Percentiles rank a stretch among this genome's conserved stretches.
Evolutionary conservation across 1,140 invertebrate genomes (phyloP).

Genomic region (Atta colombica): DNA sequence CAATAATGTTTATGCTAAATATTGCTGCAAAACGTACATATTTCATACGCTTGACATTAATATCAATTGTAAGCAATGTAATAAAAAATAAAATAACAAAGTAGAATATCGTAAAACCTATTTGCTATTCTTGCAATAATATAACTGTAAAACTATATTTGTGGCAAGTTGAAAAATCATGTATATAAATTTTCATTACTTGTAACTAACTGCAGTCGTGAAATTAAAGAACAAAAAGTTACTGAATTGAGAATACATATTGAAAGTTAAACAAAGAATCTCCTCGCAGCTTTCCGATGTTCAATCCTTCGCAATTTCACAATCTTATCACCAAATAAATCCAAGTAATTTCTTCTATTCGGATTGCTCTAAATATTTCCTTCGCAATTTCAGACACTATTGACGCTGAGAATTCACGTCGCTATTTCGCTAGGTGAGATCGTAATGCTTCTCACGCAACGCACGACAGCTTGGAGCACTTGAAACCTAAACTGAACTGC

Average conservation of each 20-base stretch:
- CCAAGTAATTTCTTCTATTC: background rate
- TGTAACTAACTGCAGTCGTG: background rate
- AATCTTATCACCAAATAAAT: conserved; percentile 18
- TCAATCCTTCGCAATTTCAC: background rate
- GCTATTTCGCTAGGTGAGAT: conserved; percentile 26
- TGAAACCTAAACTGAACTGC: conserved; percentile 14
- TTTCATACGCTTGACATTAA: conserved; percentile 2
- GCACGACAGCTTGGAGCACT: background rate
- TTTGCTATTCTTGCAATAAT: background rate
- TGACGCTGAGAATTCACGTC: background rate
- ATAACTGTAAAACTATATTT: background rate
- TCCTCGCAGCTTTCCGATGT: background rate
- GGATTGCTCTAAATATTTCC: background rate
- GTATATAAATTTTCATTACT: background rate
- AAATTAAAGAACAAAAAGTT: background rate
- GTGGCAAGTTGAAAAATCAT: background rate
- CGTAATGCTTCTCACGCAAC: conserved; percentile 4
- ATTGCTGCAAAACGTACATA: background rate
- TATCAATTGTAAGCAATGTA: background rate
- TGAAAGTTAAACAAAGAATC: background rate
- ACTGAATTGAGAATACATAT: background rate
- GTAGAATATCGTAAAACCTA: background rate
- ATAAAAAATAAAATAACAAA: conserved; percentile 1
- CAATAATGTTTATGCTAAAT: conserved; percentile 1
- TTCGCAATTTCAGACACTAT: conserved; percentile 9